Evolutionary conservation across 2,113 vertebrate species (phyloP), one percentile per base, ranked within the genome.

Genomic region (Syngnathoides biaculeatus): DNA sequence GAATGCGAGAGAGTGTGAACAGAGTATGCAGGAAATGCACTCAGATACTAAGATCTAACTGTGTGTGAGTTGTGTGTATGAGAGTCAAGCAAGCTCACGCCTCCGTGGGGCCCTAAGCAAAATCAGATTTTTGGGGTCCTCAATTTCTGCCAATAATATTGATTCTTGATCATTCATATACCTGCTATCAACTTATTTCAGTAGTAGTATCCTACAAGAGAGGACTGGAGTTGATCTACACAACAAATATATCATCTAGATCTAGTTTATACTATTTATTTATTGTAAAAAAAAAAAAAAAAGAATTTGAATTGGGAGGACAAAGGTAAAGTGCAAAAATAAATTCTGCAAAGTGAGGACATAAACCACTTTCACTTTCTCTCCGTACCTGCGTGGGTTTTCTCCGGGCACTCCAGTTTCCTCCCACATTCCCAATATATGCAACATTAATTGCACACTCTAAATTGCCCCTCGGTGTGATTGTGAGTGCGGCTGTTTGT

Each of bases 41-140:
- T 67, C 68, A 79, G 69, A 84, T 59, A 59, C 80, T 66, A 67
- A 69, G 61, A 79, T 79, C 67, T 78, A 57, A 67, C 69, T 53
- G 58, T 60, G 56, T 52, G 27, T 48, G n/a, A n/a, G n/a, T n/a
- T n/a, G n/a, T n/a, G n/a, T n/a, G n/a, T n/a, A n/a, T n/a, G n/a
- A n/a, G 48, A 52, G 48, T 20, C 9, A 8, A 50, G 48, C 48
- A 7, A 8, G 48, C 20, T 20, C 20, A 50, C 20, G 45, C 15
- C 15, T 47, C 45, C 5, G 22, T 52, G 9, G 48, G 20, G 48
- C n/a, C 48, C 3, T 11, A 15, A 11, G 20, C 5, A 22, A 52
- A 52, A 50, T 22, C 2, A n/a, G 48, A 50, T 50, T 22, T 22
- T n/a, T n/a, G 20, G 8, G 20, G 48, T 0, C 1, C 20, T 50